Evolutionary conservation across 2,888 invertebrate species (phyloP), one percentile per base, ranked within the genome.

Genomic region (Eupithecia centaureata): DNA sequence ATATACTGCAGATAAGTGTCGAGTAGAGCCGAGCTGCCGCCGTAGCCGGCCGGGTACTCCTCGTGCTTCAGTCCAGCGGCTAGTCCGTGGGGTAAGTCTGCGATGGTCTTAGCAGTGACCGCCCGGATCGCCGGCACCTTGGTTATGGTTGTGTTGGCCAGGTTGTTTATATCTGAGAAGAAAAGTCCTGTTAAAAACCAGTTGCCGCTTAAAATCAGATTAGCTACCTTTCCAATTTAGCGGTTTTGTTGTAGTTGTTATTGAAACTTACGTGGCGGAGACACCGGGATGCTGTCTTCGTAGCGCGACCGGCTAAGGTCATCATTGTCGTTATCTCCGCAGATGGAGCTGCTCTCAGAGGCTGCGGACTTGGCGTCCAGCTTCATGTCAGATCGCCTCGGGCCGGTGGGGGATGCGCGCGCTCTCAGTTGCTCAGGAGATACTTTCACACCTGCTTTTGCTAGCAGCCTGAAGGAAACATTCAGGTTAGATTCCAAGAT

Each of bases 1-100:
- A 98, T 97, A 81, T 97, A 96, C 86, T 98, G 97, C 71, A 98
- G 94, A 85, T 98, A 98, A 15, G 97, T 97, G 86, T 98, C 97
- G 71, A 98, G 90, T 66, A 98, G 94, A 2, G 97, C 96, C 5
- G 96, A 96, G 56, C 96, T 95, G 62, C 96, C 95, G 30, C 96
- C 95, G 70, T 96, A 94, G 5, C 95, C 95, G 13, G 95, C 95
- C 42, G 95, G 95, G 82, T 96, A 95, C 57, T 94, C 94, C 70
- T 96, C 96, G 73, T 95, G 95, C 77, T 94, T 95, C 75, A 95
- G 94, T 63, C 93, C 95, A 27, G 89, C 87, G 60, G 93, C 93
- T 73, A 95, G 87, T 67, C 95, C 94, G 81, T 95, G 96, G 7
- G 94, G 93, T 57, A 93, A 84, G 58, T 93, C 93, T 79, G 96